Conservation (phyloP, 2,888 invertebrate genomes). For the Tipula helvola region DNA sequence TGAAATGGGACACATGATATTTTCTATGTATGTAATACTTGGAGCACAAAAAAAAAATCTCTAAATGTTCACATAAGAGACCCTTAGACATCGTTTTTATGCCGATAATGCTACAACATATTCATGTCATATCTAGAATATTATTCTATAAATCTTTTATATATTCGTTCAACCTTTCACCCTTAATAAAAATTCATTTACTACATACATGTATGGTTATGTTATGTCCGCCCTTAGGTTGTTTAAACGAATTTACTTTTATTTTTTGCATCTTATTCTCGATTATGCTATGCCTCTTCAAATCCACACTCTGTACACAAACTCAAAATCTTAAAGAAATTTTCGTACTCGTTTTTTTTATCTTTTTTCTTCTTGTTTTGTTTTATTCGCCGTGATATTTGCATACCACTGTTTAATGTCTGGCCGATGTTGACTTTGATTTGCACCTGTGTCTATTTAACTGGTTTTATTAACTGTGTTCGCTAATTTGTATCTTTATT, state of each 20-base stretch:
- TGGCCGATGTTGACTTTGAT: neutral
- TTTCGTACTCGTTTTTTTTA: neutral
- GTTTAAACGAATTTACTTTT: neutral
- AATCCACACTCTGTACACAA: neutral
- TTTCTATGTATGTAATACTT: neutral
- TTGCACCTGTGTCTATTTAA: neutral
- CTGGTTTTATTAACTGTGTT: neutral
- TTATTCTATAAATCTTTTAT: neutral
- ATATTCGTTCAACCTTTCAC: neutral
- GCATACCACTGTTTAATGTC: neutral
- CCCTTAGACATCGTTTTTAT: neutral
- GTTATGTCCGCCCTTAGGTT: neutral
- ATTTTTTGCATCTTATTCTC: neutral
- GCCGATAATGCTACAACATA: neutral
- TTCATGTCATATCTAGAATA: neutral
- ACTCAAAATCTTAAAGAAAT: neutral
- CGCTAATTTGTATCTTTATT: neutral
- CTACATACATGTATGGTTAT: neutral
- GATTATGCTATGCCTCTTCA: neutral
- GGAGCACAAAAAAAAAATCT: neutral
- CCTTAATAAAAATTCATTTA: constrained; percentile 4
- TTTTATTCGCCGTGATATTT: neutral
- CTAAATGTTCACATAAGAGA: neutral
- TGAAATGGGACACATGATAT: neutral
- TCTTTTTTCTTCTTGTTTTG: neutral